Percentiles rank a stretch among this genome's conserved stretches.
These are phyloP conservation scores for Pseudotriccus pelzelni DNA, from an alignment of 2,797 vertebrate genomes.

Conservation along the genomic window DNA sequence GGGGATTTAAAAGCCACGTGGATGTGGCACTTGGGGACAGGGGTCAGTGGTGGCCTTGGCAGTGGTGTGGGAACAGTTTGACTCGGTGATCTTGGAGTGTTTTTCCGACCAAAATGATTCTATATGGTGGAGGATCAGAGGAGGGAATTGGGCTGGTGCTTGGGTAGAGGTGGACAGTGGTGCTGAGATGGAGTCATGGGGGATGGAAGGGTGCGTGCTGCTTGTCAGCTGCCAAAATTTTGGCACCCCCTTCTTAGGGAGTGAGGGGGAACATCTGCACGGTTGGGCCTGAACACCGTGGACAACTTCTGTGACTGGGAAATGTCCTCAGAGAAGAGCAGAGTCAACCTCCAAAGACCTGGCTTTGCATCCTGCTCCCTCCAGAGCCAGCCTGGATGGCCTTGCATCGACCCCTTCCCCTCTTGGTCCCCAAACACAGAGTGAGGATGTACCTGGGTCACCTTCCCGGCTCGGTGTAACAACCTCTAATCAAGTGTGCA, in stretches of 20 bases:
- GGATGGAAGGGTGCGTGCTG: background rate
- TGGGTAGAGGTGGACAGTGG: background rate
- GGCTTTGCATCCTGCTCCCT: background rate
- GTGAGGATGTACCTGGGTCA: background rate
- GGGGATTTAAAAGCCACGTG: background rate
- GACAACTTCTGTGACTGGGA: background rate
- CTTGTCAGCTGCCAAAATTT: background rate
- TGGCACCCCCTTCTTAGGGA: background rate
- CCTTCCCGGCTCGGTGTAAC: background rate
- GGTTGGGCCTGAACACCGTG: background rate
- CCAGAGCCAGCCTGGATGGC: background rate
- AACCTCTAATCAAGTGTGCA: background rate
- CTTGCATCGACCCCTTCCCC: background rate
- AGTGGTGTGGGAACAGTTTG: background rate
- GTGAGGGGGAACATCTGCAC: background rate
- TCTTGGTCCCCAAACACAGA: background rate
- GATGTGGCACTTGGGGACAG: background rate
- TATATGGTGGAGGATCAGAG: background rate
- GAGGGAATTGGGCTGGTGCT: background rate
- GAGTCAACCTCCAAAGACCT: background rate
- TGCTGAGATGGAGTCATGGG: background rate
- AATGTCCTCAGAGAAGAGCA: background rate
- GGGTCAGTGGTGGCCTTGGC: background rate
- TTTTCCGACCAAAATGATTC: background rate
- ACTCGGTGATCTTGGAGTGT: background rate